A percentile compares a stretch with the other conserved stretches of the same genome.
phyloP scores from a whole-genome alignment of 2,113 vertebrate genomes.

The Sinocyclocheilus anshuiensis region DNA sequence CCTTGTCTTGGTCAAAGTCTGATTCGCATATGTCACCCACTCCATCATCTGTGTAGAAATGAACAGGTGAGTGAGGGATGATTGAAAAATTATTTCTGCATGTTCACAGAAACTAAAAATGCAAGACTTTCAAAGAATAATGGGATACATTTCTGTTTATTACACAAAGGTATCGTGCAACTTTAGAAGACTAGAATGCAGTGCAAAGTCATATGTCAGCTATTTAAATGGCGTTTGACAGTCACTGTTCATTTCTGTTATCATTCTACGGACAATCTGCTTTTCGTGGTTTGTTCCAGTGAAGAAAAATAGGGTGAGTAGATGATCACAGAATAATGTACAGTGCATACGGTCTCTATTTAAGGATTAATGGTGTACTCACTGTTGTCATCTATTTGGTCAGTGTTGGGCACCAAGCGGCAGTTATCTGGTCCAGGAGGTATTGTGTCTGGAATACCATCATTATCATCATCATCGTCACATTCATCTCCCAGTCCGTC shows the following conservation, averaged over 20 bases:
- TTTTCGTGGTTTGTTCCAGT: background rate
- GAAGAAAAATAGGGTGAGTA: background rate
- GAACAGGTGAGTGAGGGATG: background rate
- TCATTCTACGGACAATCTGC: background rate
- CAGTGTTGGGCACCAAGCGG: conserved; percentile 90
- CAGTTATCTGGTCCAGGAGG: conserved; percentile 96
- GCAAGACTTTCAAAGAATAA: background rate
- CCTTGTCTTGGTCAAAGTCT: conserved; percentile 95
- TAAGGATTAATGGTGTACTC: conserved; percentile 53
- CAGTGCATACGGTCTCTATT: background rate
- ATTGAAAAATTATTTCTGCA: background rate
- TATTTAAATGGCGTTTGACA: background rate
- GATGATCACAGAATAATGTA: background rate
- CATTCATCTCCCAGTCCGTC: conserved; percentile 86
- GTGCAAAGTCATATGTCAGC: background rate
- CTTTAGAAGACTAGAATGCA: background rate
- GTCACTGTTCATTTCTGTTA: background rate
- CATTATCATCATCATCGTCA: conserved; percentile 94
- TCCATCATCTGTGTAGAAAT: conserved; percentile 80
- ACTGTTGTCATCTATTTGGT: conserved; percentile 93
- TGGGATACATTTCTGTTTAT: background rate
- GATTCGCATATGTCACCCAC: conserved; percentile 93
- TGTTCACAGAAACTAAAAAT: background rate
- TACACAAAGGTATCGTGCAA: background rate
- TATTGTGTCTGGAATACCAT: conserved; percentile 88